Conservation (phyloP, 1,140 invertebrate species). For the Hypothenemus hampei region DNA sequence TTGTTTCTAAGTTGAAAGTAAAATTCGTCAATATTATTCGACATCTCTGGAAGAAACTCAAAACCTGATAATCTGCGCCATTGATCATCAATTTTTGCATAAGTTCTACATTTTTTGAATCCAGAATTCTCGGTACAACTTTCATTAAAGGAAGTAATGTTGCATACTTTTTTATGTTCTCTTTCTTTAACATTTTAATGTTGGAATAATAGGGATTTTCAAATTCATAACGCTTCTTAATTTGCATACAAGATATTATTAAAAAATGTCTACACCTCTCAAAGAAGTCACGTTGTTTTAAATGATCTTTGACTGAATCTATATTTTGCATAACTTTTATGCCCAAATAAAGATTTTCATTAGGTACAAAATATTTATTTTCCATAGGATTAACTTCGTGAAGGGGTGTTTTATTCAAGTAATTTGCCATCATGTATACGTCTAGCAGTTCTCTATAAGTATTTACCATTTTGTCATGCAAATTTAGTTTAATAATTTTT, state of each 20-base stretch:
- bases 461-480: background rate
- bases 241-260: background rate
- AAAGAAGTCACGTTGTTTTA: background rate
- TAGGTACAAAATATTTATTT: background rate
- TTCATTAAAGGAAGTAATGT: background rate
- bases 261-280: background rate
- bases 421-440: background rate
- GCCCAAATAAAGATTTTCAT: conserved; percentile 3
- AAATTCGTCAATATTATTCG: conserved; percentile 3
- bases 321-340: background rate
- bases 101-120: background rate
- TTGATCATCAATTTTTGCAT: conserved; percentile 8
- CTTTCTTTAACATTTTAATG: background rate
- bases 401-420: background rate
- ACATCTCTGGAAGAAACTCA: background rate
- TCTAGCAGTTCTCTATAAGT: conserved; percentile 1
- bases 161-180: too few relatives aligned
- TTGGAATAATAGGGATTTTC: conserved; percentile 6
- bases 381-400: background rate
- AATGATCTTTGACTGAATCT: background rate
- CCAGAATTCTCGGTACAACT: background rate
- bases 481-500: background rate
- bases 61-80: background rate
- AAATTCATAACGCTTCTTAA: conserved; percentile 4
- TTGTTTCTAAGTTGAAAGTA: background rate